Conservation (phyloP, 2,113 vertebrate species). For the Tor tambroides region DNA sequence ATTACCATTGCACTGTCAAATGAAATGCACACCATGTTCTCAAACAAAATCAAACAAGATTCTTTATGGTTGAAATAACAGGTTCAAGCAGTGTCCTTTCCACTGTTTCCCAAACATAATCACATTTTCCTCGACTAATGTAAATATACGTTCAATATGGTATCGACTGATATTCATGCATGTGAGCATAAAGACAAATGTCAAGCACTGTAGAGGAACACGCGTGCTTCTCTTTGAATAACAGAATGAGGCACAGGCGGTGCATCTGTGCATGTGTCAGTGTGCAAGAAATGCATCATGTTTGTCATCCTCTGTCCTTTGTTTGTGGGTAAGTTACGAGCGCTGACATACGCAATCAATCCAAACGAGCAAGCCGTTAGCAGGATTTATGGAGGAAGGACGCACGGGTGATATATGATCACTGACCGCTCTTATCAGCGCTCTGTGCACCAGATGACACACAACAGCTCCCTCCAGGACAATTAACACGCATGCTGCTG, state of each 20-base stretch:
- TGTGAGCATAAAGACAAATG: not conserved
- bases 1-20: not conserved
- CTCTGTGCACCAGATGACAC: not conserved
- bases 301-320: slow-evolving; percentile 19
- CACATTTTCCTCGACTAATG: not conserved
- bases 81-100: not conserved
- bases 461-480: not conserved
- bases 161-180: not conserved
- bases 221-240: not conserved
- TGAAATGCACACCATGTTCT: not conserved
- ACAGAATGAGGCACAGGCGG: slow-evolving; percentile 4
- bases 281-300: slow-evolving; percentile 15
- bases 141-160: not conserved
- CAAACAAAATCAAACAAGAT: not conserved
- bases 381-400: slow-evolving; percentile 24
- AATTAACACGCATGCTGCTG: not conserved
- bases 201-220: not conserved
- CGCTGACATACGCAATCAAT: slow-evolving; percentile 38
- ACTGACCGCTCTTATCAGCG: slow-evolving; percentile 2
- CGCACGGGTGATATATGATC: slow-evolving; percentile 37
- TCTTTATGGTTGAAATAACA: not conserved
- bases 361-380: slow-evolving; percentile 18
- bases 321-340: slow-evolving; percentile 29
- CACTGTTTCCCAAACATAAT: not conserved
- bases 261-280: not conserved